These are phyloP conservation scores for Catajapyx aquilonaris DNA, from an alignment of 1,140 invertebrate genomes.

Conservation along the genomic window DNA sequence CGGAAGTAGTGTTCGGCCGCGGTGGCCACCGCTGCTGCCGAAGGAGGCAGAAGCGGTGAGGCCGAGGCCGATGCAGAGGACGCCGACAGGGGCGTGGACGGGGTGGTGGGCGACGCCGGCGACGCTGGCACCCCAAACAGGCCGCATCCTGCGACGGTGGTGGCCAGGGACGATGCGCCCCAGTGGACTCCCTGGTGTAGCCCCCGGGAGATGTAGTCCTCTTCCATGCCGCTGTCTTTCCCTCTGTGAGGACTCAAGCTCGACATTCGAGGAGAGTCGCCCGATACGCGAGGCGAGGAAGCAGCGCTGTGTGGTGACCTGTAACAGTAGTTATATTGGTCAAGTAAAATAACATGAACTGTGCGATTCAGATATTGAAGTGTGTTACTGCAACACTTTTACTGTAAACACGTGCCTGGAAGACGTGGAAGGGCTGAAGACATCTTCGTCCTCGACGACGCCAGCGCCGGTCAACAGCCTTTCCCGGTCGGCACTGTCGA, in stretches of 20 bases:
- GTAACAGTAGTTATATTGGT: background rate
- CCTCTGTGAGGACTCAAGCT: background rate
- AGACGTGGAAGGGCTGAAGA: slow-evolving; percentile 28
- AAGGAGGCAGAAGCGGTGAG: slow-evolving; percentile 24
- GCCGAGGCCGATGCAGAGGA: slow-evolving; percentile 17
- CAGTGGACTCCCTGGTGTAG: slow-evolving; percentile 15
- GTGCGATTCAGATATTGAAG: background rate
- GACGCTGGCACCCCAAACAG: slow-evolving; percentile 21
- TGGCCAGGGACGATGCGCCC: slow-evolving; percentile 10
- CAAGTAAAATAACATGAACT: background rate
- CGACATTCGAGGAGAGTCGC: background rate
- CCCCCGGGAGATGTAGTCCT: slow-evolving; percentile 23
- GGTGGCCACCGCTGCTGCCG: too few species aligned
- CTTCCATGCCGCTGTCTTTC: slow-evolving; percentile 7
- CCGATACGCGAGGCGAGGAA: background rate
- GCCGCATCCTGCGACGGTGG: too few species aligned
- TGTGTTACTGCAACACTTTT: background rate
- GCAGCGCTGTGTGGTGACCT: background rate
- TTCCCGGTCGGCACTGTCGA: slow-evolving; percentile 25
- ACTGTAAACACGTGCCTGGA: background rate
- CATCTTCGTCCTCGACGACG: slow-evolving; percentile 22
- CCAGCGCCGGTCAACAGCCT: slow-evolving; percentile 16
- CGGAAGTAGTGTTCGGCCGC: slow-evolving; percentile 41
- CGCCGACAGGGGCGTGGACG: slow-evolving; percentile 22
- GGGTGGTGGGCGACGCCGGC: slow-evolving; percentile 30